Evolutionary conservation across 2,888 invertebrate species (phyloP), one percentile per base, ranked within the genome.

Genomic region (Allygus modestus): DNA sequence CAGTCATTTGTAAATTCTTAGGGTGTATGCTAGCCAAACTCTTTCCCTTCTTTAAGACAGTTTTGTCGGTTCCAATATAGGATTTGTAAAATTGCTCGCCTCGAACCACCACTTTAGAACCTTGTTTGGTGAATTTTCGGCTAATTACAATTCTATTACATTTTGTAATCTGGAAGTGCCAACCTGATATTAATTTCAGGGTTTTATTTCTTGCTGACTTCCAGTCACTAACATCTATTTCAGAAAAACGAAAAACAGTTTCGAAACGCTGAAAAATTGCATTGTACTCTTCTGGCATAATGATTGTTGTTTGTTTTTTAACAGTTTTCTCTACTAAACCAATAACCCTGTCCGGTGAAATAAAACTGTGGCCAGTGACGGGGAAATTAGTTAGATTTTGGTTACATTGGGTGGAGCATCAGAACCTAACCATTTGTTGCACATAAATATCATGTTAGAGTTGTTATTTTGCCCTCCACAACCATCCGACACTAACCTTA

Each of bases 291-390:
- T 86, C 71, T 82, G 85, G 86, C 41, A 54, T 33, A 81, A 69
- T 58, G 33, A 87, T 87, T 82, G 79, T 85, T 79, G 75, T 77
- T 23, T 37, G 84, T 85, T 87, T 87, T 69, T 81, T 86, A 43
- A 85, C 51, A 79, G 83, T 83, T 58, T 84, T 86, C 79, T 87
- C 87, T 20, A 85, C 84, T 71, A 73, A 41, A 20, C 85, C 86
- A 81, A 87, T 87, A 26, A 87, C 86, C 31, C 86, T 77, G 83
- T 87, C 87, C 4, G 85, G 51, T 28, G 86, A 85, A 71, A 87
- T 61, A 86, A 87, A 26, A 87, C 86, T 33, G 85, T 77, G 84
- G 87, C 87, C 17, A 26, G 73, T 51, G 26, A 85, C 69, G 12
- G 85, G 85, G 54, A 82, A 61, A 75, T 46, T 28, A 83, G 37